A percentile compares a stretch with the other conserved stretches of the same genome.
These are phyloP conservation scores for Oncopodura yosiiana DNA, from an alignment of 1,140 invertebrate species.

Conservation along the genomic window DNA sequence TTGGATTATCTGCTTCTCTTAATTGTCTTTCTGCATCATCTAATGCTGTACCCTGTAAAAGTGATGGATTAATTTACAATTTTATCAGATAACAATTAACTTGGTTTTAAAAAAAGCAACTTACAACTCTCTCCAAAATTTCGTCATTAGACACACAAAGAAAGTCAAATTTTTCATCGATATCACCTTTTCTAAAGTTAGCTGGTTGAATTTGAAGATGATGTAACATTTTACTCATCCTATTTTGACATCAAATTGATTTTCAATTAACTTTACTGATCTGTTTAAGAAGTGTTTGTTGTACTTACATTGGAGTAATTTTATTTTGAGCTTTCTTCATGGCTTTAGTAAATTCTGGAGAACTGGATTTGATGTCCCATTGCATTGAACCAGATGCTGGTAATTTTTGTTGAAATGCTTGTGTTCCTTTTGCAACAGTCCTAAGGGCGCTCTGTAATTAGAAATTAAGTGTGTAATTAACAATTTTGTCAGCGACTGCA, in stretches of 20 bases:
- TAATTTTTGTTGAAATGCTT: conserved; percentile 52
- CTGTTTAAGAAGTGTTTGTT: background rate
- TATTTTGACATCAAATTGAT: conserved; percentile 29
- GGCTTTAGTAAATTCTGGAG: conserved; percentile 54
- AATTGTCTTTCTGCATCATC: conserved; percentile 60
- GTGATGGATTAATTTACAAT: conserved; percentile 22
- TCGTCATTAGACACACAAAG: conserved; percentile 65
- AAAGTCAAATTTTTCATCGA: conserved; percentile 63
- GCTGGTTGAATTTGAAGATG: conserved; percentile 48
- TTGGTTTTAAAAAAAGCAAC: conserved; percentile 32
- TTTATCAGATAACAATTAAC: conserved; percentile 7
- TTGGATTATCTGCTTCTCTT: conserved; percentile 46
- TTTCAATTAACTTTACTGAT: background rate
- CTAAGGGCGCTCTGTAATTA: conserved; percentile 48
- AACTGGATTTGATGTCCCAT: conserved; percentile 58
- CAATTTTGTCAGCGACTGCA: too few relatives aligned
- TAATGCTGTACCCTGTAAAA: conserved; percentile 47
- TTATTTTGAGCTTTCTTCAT: conserved; percentile 49
- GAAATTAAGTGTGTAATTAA: too few relatives aligned
- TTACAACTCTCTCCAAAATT: conserved; percentile 67
- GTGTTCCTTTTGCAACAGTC: conserved; percentile 53
- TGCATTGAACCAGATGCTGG: conserved; percentile 53
- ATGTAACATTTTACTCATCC: conserved; percentile 47
- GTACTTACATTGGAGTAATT: conserved; percentile 46
- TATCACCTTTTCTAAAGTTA: conserved; percentile 48